These are phyloP conservation scores for Metopolophium dirhodum DNA, from an alignment of 1,140 invertebrate genomes.

Conservation along the genomic window DNA sequence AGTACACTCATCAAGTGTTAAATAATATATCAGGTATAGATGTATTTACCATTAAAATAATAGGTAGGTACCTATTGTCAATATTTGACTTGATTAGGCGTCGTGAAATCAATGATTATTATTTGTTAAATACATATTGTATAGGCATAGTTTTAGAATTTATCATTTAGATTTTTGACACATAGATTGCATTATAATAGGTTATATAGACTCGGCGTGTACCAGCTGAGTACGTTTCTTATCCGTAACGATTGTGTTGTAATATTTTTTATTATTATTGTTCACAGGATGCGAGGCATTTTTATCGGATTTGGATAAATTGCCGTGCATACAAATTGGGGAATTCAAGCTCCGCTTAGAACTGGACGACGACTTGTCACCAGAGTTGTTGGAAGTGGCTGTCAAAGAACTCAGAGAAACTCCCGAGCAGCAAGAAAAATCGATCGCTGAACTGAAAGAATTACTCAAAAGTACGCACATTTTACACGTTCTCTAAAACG, in stretches of 20 bases:
- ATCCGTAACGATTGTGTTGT: neutral
- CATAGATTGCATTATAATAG: neutral
- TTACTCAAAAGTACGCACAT: slow-evolving; percentile 72
- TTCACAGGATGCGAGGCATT: slow-evolving; percentile 70
- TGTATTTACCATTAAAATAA: neutral
- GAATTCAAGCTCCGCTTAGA: slow-evolving; percentile 75
- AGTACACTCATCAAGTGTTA: neutral
- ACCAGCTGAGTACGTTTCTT: neutral
- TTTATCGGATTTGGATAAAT: slow-evolving; percentile 71
- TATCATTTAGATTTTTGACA: neutral
- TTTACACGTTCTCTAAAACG: neutral
- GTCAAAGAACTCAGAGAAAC: slow-evolving; percentile 75
- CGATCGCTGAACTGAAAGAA: slow-evolving; percentile 70
- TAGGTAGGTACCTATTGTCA: neutral
- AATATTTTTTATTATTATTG: slow-evolving; percentile 53
- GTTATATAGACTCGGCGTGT: neutral
- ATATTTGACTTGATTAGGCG: neutral
- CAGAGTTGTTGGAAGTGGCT: slow-evolving; percentile 74
- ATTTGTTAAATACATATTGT: neutral
- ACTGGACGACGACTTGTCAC: slow-evolving; percentile 68
- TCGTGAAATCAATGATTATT: neutral
- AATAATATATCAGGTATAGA: neutral
- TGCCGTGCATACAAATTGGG: slow-evolving; percentile 73
- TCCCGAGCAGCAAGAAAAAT: slow-evolving; percentile 70
- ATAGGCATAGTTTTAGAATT: neutral